These are phyloP conservation scores for Montipora foliosa DNA, from an alignment of 64 coral and sea anemone species.

Conservation along the genomic window DNA sequence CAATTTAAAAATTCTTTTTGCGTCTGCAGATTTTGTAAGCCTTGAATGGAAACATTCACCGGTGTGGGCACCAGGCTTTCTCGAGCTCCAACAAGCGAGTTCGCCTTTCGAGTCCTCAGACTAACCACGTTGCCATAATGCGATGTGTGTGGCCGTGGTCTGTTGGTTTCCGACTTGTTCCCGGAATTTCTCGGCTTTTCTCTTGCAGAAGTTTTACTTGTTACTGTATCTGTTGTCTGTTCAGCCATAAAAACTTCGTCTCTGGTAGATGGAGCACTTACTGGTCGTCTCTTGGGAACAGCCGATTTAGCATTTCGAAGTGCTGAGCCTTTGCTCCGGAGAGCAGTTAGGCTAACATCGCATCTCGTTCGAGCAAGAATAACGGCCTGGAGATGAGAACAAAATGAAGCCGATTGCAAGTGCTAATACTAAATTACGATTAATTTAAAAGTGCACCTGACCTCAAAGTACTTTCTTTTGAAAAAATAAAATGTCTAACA, in stretches of 20 bases:
- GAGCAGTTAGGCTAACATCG: conserved; percentile 63
- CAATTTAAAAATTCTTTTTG: conserved; percentile 33
- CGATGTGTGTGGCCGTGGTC: conserved; percentile 57
- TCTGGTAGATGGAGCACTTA: conserved; percentile 41
- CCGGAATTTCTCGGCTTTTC: background rate
- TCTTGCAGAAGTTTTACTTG: background rate
- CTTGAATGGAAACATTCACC: conserved; percentile 57
- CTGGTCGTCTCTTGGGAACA: background rate
- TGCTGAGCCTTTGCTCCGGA: background rate
- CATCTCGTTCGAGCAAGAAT: conserved; percentile 64
- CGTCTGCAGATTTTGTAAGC: conserved; percentile 21
- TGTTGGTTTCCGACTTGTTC: background rate
- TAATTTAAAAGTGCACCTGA: too few species aligned
- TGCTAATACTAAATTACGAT: too few species aligned
- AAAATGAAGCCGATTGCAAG: too few species aligned
- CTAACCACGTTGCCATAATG: conserved; percentile 40
- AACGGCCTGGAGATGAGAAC: conserved; percentile 11
- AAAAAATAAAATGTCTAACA: too few species aligned
- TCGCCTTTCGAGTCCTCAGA: conserved; percentile 40
- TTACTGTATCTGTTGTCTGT: background rate
- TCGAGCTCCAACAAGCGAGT: conserved; percentile 8
- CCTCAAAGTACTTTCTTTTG: too few species aligned
- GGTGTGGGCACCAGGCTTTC: conserved; percentile 40
- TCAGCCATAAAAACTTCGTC: conserved; percentile 39
- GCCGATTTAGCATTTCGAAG: background rate